Percentiles rank a stretch among this genome's conserved stretches.
Conservation (phyloP, 2,113 vertebrate species). For the Plecturocebus donacophilus region DNA sequence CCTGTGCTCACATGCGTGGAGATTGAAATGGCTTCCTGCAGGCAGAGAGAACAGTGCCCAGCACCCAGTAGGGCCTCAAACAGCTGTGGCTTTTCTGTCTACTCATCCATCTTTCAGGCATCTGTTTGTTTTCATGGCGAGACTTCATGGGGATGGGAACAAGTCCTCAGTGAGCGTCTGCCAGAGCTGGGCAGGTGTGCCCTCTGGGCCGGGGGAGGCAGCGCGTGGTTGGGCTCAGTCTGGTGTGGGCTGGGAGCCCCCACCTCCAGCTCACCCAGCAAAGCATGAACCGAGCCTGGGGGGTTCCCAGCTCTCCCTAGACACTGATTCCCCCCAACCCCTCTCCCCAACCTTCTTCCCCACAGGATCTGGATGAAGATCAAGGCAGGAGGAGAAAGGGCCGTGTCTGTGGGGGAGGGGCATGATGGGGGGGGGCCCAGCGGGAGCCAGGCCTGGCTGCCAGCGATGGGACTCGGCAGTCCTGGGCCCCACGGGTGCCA, state of each 20-base stretch:
- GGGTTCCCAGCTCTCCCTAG: neutral
- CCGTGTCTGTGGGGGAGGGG: neutral
- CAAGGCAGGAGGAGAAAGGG: neutral
- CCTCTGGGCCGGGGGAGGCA: neutral
- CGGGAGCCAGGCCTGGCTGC: neutral
- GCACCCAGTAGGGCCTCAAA: neutral
- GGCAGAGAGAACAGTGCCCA: neutral
- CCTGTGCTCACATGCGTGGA: rapidly evolving
- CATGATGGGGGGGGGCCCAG: rapidly evolving
- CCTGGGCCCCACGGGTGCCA: neutral
- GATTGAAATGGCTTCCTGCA: rapidly evolving
- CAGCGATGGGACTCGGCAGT: neutral
- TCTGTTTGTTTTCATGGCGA: neutral
- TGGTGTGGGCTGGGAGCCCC: neutral
- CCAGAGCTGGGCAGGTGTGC: neutral
- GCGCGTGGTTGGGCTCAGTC: neutral
- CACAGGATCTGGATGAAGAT: neutral
- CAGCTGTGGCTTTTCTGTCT: neutral
- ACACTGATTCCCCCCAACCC: neutral
- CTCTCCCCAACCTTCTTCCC: too few relatives aligned
- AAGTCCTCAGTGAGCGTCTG: neutral
- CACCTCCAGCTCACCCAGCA: neutral
- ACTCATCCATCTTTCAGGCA: neutral
- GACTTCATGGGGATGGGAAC: neutral
- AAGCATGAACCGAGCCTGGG: neutral